Percentiles rank a stretch among this genome's conserved stretches.
Evolutionary conservation across 2,888 invertebrate genomes (phyloP).

Genomic region (Ennomos fuscantarius): DNA sequence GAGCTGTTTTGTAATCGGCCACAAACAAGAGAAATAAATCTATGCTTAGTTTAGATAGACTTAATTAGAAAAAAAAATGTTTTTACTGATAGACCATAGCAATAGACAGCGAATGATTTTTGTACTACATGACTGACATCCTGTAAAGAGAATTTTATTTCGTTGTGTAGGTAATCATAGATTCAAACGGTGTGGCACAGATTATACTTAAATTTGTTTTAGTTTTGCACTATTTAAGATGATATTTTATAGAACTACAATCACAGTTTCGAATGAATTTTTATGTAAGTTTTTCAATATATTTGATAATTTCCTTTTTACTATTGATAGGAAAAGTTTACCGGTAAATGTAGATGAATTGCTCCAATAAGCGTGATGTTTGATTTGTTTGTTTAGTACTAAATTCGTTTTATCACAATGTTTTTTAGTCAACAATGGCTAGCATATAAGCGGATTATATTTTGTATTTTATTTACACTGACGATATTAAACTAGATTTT

Average conservation of each 20-base stretch:
- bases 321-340: neutral
- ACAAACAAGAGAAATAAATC: slow-evolving; percentile 61
- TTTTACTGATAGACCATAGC: slow-evolving; percentile 33
- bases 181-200: slow-evolving; percentile 49
- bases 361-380: slow-evolving; percentile 1
- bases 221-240: slow-evolving; percentile 17
- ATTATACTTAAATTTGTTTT: slow-evolving; percentile 55
- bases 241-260: slow-evolving; percentile 12
- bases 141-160: slow-evolving; percentile 32
- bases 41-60: slow-evolving; percentile 64
- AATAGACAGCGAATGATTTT: slow-evolving; percentile 25
- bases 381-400: slow-evolving; percentile 4
- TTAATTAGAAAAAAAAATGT: slow-evolving; percentile 61
- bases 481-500: neutral
- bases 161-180: slow-evolving; percentile 11
- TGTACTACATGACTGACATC: slow-evolving; percentile 55
- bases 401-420: slow-evolving; percentile 6
- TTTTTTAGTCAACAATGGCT: slow-evolving; percentile 25
- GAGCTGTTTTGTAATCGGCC: slow-evolving; percentile 48
- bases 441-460: slow-evolving; percentile 28
- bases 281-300: slow-evolving; percentile 5
- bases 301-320: slow-evolving; percentile 13
- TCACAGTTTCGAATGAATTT: slow-evolving; percentile 6
- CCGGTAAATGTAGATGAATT: slow-evolving; percentile 5
- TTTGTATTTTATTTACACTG: slow-evolving; percentile 27